These are phyloP conservation scores for Apotomis betuletana DNA, from an alignment of 2,888 invertebrate genomes.

Conservation along the genomic window DNA sequence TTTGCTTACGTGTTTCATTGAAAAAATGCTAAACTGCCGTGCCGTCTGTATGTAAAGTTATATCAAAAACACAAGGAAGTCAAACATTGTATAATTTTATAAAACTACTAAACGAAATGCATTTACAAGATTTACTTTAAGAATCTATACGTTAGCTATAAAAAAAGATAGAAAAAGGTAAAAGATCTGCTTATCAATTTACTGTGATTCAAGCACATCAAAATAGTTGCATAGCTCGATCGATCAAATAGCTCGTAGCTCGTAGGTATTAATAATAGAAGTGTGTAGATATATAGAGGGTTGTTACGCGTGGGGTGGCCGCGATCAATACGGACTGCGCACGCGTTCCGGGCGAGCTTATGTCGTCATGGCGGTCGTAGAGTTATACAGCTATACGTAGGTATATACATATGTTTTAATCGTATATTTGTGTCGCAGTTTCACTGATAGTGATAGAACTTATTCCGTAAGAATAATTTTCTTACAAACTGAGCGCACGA, in stretches of 20 bases:
- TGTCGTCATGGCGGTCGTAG: slow-evolving; percentile 26
- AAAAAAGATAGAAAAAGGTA: background rate
- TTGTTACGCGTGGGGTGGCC: slow-evolving; percentile 55
- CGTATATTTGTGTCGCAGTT: background rate
- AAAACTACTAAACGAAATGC: too few relatives aligned
- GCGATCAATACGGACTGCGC: slow-evolving; percentile 69
- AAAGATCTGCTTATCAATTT: background rate
- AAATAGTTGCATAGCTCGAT: slow-evolving; percentile 24
- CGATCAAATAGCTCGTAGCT: slow-evolving; percentile 22
- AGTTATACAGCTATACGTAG: background rate
- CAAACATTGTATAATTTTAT: too few relatives aligned
- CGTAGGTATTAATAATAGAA: slow-evolving; percentile 30
- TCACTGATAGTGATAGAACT: too few relatives aligned
- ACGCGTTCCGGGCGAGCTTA: slow-evolving; percentile 68
- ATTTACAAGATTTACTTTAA: too few relatives aligned
- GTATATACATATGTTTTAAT: background rate
- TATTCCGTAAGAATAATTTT: too few relatives aligned
- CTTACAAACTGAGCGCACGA: too few relatives aligned
- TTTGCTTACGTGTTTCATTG: too few relatives aligned
- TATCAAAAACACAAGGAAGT: too few relatives aligned
- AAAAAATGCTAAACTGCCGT: too few relatives aligned
- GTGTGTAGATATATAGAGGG: slow-evolving; percentile 36
- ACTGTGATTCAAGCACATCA: slow-evolving; percentile 3
- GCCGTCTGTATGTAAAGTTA: too few relatives aligned
- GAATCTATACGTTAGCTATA: too few relatives aligned